A percentile compares a stretch with the other conserved stretches of the same genome.
Evolutionary conservation across 2,888 invertebrate species (phyloP).

Genomic region (Troilus luridus): DNA sequence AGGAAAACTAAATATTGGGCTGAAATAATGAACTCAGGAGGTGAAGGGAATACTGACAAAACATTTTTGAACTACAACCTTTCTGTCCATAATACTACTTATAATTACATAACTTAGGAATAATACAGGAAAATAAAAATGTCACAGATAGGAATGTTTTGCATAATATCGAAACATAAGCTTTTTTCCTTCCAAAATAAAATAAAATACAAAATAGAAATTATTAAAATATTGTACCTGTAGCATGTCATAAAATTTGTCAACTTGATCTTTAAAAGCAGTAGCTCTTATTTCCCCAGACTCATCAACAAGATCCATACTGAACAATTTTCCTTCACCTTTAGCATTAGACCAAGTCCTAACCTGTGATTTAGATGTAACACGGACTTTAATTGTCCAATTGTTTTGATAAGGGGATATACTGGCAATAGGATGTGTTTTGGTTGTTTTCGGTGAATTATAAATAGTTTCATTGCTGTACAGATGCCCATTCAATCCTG

Average conservation of each 20-base stretch:
- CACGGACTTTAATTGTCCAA: slow-evolving; percentile 93
- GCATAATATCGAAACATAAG: too few relatives aligned
- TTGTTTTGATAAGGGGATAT: slow-evolving; percentile 95
- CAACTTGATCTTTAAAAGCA: slow-evolving; percentile 88
- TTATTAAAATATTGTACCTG: slow-evolving; percentile 73
- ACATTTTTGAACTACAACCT: too few relatives aligned
- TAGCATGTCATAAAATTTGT: slow-evolving; percentile 90
- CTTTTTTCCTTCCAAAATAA: not conserved
- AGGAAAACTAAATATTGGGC: too few relatives aligned
- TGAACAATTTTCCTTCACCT: slow-evolving; percentile 95
- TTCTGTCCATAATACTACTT: too few relatives aligned
- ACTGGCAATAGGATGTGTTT: slow-evolving; percentile 83
- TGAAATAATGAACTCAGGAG: too few relatives aligned
- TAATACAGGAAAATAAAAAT: too few relatives aligned
- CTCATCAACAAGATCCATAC: slow-evolving; percentile 92
- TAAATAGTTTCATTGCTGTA: slow-evolving; percentile 60
- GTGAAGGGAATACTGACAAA: too few relatives aligned
- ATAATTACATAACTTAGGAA: too few relatives aligned
- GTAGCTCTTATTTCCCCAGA: slow-evolving; percentile 94
- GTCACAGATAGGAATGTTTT: too few relatives aligned
- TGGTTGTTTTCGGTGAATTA: slow-evolving; percentile 61
- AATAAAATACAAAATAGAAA: not conserved
- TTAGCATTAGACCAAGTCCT: slow-evolving; percentile 92
- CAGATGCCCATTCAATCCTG: not conserved
- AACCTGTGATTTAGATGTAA: slow-evolving; percentile 85